Evolutionary conservation across 2,888 invertebrate genomes (phyloP), one percentile per base, ranked within the genome.

Genomic region (Stegophylla sp.): DNA sequence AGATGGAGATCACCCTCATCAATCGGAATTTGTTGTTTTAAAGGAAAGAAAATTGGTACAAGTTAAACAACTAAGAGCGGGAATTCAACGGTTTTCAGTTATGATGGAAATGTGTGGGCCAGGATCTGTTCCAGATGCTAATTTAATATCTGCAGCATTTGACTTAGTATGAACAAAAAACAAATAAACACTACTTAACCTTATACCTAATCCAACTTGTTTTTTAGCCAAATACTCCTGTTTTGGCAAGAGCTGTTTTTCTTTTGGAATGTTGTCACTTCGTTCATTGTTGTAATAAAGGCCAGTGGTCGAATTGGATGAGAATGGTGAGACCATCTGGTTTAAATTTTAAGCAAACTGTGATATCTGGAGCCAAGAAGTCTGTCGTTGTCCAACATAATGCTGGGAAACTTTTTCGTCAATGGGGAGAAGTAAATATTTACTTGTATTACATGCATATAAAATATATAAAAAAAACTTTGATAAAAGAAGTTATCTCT

Each of bases 231-330:
- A 93, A 97, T 86, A 96, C 98, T 0, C 97, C 98, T 0, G 92
- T 98, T 0, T 93, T 98, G 0, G 92, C 97, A 0, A 89, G 98
- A 86, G 98, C 99, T 4, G 92, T 95, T 0, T 90, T 98, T 76
- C 88, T 98, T 10, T 87, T 99, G 82, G 99, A 99, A 87, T 98
- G 98, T 86, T 94, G 97, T 0, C 93, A 97, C 86, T 94, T 98
- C 84, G 98, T 99, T 1, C 97, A 98, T 86, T 92, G 95, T 84
- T 99, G 99, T 87, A 99, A 98, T 87, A 95, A 95, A 86, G 98
- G 98, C 0, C 96, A 97, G 84, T 99, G 99, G 99, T 98, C 99
- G 0, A 91, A 93, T 79, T 99, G 99, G 98, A 94, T 98, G 91
- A 96, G 96, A 87, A 94, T 93, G 85, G 89, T 92, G 83, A 89